Evolutionary conservation across 2,888 invertebrate genomes (phyloP).

Genomic region (Dorcus hopei): DNA sequence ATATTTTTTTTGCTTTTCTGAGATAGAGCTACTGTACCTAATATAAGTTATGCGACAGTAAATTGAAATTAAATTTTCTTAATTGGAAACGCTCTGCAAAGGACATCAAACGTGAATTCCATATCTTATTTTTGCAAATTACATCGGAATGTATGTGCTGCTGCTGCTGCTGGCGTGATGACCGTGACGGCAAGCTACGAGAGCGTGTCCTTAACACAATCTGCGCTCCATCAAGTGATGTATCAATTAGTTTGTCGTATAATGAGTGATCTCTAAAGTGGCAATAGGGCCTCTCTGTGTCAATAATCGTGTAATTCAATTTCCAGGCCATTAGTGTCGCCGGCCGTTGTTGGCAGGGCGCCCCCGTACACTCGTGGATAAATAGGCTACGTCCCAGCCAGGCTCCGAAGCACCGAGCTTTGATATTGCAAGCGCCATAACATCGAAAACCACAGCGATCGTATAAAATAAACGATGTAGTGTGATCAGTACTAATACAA

Average conservation of each 20-base stretch:
- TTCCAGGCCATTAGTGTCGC: slow-evolving; percentile 37
- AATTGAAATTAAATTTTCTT: too few relatives aligned
- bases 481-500: neutral
- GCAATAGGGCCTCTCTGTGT: slow-evolving; percentile 36
- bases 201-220: neutral
- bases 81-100: too few relatives aligned
- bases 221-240: neutral
- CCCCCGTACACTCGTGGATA: neutral
- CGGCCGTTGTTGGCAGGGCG: neutral
- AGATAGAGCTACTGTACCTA: too few relatives aligned
- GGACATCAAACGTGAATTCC: too few relatives aligned
- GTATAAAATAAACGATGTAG: neutral
- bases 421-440: neutral
- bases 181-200: too few relatives aligned
- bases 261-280: slow-evolving; percentile 31
- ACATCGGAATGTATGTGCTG: too few relatives aligned
- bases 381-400: neutral
- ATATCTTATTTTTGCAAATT: too few relatives aligned
- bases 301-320: slow-evolving; percentile 40
- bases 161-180: too few relatives aligned
- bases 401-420: neutral
- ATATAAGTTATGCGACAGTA: too few relatives aligned
- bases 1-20: too few relatives aligned
- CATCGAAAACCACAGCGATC: neutral
- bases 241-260: slow-evolving; percentile 18